Base-by-base conservation (phyloP, 1,140 invertebrate species). In the Drosophila sp. region DNA sequence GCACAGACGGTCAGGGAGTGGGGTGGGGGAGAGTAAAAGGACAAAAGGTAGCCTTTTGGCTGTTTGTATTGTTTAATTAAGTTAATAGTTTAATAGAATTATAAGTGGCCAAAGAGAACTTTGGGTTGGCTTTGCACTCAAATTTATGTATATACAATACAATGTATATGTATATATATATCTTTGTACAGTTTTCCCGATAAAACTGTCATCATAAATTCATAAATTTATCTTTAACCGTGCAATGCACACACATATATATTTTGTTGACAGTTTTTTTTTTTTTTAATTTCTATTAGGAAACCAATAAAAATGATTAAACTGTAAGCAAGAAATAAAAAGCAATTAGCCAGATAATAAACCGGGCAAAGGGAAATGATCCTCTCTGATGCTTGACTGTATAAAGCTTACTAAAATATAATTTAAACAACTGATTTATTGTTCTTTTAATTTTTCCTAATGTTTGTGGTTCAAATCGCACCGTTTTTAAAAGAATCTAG, bases 21-120 rank as follows among this genome's bases (percentile, higher is more conserved):
- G 25, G 44, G 1, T 7, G 8, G 7, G 10, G 2, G 7, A 27
- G 2, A 50, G 23, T 23, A 35, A 17, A 25, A 65, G 64, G 57
- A 84, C 80, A 84, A 80, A 80, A 71, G 77, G 38, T 54, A 63
- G 44, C 72, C 57, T 61, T 10, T 54, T 27, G 3, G 63, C 40
- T 67, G 57, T 68, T 58, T 79, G 82, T 62, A 83, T 87, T 87
- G 84, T 87, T 87, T 87, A 87, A 87, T 87, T 79, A 89, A 87
- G 60, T 89, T 87, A 89, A 87, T 87, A 87, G 83, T 61, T 89
- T 87, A 89, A 87, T 87, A 87, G 83, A 87, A 87, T 83, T 83
- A 87, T 89, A 87, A 89, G 79, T 89, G 83, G 44, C 25, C 44
- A 47, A 54, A 35, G 66, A 29, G 67, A 25, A 8, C 54, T 25